Base-by-base conservation (phyloP, 1,140 invertebrate genomes). In the Phthorimaea operculella region DNA sequence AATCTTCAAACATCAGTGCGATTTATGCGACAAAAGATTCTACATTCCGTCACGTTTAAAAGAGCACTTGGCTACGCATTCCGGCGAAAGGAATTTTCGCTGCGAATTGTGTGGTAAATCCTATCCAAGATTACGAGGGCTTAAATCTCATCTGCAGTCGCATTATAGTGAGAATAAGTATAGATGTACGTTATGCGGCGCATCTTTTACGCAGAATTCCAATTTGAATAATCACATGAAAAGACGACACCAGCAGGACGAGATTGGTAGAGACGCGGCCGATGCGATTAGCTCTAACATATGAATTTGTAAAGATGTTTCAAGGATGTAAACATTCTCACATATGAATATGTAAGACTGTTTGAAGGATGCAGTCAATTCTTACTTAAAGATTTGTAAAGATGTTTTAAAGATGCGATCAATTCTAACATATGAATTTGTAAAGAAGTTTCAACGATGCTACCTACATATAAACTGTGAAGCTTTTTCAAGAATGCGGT, bases 61-160 rank as follows among this genome's bases (percentile, higher is more conserved):
- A 28, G 79, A 82, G 45, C 79, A 84, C 36, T 75, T 84, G 71
- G 69, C 77, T 1, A 74, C 73, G 14, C 81, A 84, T 39, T 82
- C 72, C 0, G 79, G 81, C 0, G 81, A 84, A 15, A 75, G 79
- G 55, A 84, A 84, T 47, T 84, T 71, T 16, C 52, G 75, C 0
- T 84, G 81, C 47, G 81, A 84, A 14, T 77, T 65, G 17, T 83
- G 80, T 49, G 80, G 76, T 0, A 83, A 83, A 53, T 77, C 72
- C 36, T 83, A 81, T 59, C 78, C 80, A 0, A 60, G 78, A 7
- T 33, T 80, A 1, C 50, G 74, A 1, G 72, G 70, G 0, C 21
- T 83, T 11, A 76, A 79, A 49, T 76, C 76, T 0, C 79, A 83
- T 39, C 76, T 80, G 70, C 73, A 76, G 18, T 75, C 74, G 0